These are phyloP conservation scores for Lutjanus erythropterus DNA, from an alignment of 2,113 vertebrate species.

Conservation along the genomic window DNA sequence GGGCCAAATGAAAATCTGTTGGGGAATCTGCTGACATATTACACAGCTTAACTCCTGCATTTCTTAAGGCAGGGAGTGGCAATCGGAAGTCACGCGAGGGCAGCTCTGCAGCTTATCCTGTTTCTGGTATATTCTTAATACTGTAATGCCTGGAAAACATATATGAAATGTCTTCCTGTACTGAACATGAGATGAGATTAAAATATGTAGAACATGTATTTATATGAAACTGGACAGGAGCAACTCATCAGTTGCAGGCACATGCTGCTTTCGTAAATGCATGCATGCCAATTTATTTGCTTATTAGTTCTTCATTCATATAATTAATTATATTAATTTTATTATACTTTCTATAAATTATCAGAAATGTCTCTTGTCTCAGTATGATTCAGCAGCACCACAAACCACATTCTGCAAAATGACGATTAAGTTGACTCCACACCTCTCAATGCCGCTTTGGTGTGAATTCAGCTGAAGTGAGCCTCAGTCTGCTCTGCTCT, in stretches of 20 bases:
- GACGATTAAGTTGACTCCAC: too few relatives aligned
- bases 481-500: too few relatives aligned
- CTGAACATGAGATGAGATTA: conserved; percentile 25
- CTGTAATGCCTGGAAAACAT: neutral
- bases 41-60: conserved; percentile 36
- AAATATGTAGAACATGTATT: conserved; percentile 20
- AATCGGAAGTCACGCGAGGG: neutral
- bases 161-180: neutral
- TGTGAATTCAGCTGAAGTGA: too few relatives aligned
- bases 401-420: too few relatives aligned
- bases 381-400: too few relatives aligned
- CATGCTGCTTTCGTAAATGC: neutral
- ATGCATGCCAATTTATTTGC: neutral
- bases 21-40: conserved; percentile 49
- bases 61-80: neutral
- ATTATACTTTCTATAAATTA: neutral
- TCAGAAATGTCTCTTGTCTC: neutral
- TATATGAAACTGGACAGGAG: neutral
- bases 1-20: conserved; percentile 43
- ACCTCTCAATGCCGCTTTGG: too few relatives aligned
- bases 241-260: neutral
- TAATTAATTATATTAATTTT: neutral
- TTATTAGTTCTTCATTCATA: neutral
- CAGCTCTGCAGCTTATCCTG: neutral
- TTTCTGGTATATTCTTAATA: neutral